Conservation (phyloP, 2,113 vertebrate species). For the Triplophysa tibetana region DNA sequence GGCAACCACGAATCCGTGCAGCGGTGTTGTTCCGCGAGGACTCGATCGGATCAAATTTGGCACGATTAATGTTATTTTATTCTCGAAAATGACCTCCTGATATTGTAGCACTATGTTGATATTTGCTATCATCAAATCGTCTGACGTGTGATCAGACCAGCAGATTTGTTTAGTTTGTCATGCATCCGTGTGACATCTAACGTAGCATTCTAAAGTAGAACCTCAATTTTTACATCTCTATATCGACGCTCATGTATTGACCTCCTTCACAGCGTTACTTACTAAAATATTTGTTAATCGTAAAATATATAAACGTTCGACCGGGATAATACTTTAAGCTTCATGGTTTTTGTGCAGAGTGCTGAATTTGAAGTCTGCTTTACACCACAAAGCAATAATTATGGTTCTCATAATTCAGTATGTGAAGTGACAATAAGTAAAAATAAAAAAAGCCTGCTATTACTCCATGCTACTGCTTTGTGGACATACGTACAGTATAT, state of each 20-base stretch:
- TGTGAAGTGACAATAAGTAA: slow-evolving; percentile 72
- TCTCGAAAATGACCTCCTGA: slow-evolving; percentile 52
- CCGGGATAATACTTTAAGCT: not conserved
- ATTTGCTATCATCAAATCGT: slow-evolving; percentile 27
- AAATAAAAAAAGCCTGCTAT: slow-evolving; percentile 63
- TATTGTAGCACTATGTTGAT: slow-evolving; percentile 71
- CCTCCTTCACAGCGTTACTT: slow-evolving; percentile 59
- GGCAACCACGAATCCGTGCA: slow-evolving; percentile 25
- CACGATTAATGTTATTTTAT: slow-evolving; percentile 10
- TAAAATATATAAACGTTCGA: not conserved
- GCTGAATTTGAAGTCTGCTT: slow-evolving; percentile 62
- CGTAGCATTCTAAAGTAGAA: slow-evolving; percentile 65
- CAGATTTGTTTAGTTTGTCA: slow-evolving; percentile 53
- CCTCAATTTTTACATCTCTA: slow-evolving; percentile 45
- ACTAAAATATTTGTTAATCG: slow-evolving; percentile 33
- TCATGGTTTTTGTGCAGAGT: slow-evolving; percentile 55
- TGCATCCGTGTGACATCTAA: slow-evolving; percentile 43
- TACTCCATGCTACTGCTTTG: slow-evolving; percentile 59
- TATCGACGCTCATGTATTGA: slow-evolving; percentile 49
- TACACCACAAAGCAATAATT: slow-evolving; percentile 73
- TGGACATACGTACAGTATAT: slow-evolving; percentile 48
- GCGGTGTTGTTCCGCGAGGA: not conserved
- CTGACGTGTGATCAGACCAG: not conserved
- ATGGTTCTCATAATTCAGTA: slow-evolving; percentile 66
- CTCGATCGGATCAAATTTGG: slow-evolving; percentile 13